Evolutionary conservation across 2,113 vertebrate genomes (phyloP).

Genomic region (Centropus unirufus): DNA sequence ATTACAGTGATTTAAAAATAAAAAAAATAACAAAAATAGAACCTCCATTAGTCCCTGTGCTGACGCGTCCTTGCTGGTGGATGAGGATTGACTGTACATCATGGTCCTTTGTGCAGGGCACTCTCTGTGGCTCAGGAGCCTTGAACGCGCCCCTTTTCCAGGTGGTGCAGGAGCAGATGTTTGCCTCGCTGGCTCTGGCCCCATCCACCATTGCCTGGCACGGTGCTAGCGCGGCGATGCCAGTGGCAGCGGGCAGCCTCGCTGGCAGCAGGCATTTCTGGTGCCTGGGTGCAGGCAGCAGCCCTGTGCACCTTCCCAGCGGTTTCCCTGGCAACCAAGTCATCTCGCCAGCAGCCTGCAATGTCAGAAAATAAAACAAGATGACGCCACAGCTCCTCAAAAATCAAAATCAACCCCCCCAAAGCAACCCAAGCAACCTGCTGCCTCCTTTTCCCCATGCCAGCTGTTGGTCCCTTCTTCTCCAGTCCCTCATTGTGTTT

Average conservation of each 20-base stretch:
- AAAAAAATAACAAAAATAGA: constrained; percentile 35
- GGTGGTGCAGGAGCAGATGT: not conserved
- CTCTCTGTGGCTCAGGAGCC: not conserved
- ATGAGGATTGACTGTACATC: not conserved
- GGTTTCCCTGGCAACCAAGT: constrained; percentile 77
- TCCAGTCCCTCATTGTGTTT: not conserved
- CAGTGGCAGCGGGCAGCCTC: not conserved
- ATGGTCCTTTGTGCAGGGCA: not conserved
- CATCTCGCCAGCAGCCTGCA: constrained; percentile 36
- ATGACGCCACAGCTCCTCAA: not conserved
- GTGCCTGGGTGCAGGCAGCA: constrained; percentile 6
- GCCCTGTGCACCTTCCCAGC: not conserved
- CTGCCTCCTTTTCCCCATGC: too few relatives aligned
- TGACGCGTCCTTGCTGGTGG: not conserved
- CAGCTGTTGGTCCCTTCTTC: too few relatives aligned
- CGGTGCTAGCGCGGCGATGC: not conserved
- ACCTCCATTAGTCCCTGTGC: not conserved
- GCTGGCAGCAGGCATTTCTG: not conserved
- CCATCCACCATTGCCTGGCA: accelerated
- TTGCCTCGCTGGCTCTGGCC: not conserved
- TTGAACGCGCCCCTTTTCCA: not conserved
- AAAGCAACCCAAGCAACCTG: not conserved
- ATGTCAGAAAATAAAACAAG: constrained; percentile 48
- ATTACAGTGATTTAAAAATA: constrained; percentile 62
- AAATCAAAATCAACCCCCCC: not conserved